Percentiles rank a stretch among this genome's conserved stretches.
These are phyloP conservation scores for Microchrysa polita DNA, from an alignment of 2,888 invertebrate species.

Conservation along the genomic window DNA sequence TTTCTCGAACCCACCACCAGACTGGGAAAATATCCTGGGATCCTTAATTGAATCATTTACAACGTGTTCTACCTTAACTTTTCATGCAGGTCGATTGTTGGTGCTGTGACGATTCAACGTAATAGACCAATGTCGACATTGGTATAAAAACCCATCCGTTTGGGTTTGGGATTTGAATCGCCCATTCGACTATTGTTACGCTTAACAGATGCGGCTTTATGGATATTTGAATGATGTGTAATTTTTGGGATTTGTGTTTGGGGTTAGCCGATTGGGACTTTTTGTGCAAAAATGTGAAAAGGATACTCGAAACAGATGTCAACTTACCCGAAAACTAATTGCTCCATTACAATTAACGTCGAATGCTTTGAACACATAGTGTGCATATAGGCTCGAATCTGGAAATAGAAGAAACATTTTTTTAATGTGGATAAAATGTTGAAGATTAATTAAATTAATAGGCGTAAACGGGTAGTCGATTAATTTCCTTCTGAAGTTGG, in stretches of 20 bases:
- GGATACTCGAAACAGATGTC: neutral
- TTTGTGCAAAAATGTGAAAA: neutral
- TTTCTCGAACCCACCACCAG: too few species aligned
- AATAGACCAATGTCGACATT: constrained; percentile 21
- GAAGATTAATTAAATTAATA: too few species aligned
- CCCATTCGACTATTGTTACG: neutral
- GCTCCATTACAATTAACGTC: constrained; percentile 97
- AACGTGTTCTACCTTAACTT: constrained; percentile 8
- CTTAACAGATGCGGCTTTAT: neutral
- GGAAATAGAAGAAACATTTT: constrained; percentile 60
- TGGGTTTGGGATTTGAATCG: too few species aligned
- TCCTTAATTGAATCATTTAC: constrained; percentile 31
- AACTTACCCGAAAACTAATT: constrained; percentile 95
- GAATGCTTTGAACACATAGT: constrained; percentile 98
- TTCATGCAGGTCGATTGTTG: constrained; percentile 28
- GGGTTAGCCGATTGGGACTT: neutral
- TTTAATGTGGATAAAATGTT: neutral
- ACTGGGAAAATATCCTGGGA: neutral
- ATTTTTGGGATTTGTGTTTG: constrained; percentile 10
- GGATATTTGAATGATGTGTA: constrained; percentile 26
- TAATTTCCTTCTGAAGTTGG: too few species aligned
- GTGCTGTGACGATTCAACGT: neutral
- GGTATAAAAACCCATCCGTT: neutral
- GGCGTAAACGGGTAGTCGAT: too few species aligned
- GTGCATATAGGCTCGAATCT: constrained; percentile 97